A percentile compares a stretch with the other conserved stretches of the same genome.
Conservation (phyloP, 2,797 vertebrate genomes). For the Oryzias sinensis region DNA sequence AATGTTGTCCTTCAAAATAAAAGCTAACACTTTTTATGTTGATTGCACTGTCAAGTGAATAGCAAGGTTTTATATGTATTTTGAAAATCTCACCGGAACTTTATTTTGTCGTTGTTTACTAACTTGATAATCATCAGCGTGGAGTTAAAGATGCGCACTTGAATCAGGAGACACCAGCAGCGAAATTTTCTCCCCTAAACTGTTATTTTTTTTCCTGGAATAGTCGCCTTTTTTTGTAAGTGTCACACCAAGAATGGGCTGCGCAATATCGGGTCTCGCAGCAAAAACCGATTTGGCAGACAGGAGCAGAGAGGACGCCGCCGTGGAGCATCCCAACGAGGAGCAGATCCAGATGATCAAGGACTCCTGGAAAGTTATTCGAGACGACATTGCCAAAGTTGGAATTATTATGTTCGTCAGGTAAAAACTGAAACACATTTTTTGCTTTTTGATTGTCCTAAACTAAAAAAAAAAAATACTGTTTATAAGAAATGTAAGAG, state of each 20-base stretch:
- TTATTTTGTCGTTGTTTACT: not conserved
- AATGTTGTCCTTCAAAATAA: conserved; percentile 18
- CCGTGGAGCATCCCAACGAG: conserved; percentile 50
- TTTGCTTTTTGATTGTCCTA: not conserved
- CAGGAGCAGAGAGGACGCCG: conserved; percentile 44
- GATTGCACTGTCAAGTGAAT: fast-evolving
- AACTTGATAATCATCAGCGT: conserved; percentile 3
- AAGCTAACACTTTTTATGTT: not conserved
- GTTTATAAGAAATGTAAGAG: too few relatives aligned
- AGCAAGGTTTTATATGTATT: not conserved
- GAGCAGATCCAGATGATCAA: conserved; percentile 77
- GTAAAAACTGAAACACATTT: conserved; percentile 49
- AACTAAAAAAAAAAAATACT: too few relatives aligned
- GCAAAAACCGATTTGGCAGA: conserved; percentile 60
- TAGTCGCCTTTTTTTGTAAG: not conserved
- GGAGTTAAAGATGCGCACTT: conserved; percentile 17
- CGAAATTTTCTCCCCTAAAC: conserved; percentile 11
- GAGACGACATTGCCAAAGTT: conserved; percentile 82
- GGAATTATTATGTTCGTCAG: conserved; percentile 85
- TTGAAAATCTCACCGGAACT: conserved; percentile 1
- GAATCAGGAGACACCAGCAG: conserved; percentile 27
- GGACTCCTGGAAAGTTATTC: conserved; percentile 83
- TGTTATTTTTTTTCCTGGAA: not conserved
- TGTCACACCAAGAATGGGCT: conserved; percentile 73
- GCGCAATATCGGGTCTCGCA: conserved; percentile 77